phyloP scores from a whole-genome alignment of 2,797 vertebrate genomes.

The Lycodopsis pacificus region DNA sequence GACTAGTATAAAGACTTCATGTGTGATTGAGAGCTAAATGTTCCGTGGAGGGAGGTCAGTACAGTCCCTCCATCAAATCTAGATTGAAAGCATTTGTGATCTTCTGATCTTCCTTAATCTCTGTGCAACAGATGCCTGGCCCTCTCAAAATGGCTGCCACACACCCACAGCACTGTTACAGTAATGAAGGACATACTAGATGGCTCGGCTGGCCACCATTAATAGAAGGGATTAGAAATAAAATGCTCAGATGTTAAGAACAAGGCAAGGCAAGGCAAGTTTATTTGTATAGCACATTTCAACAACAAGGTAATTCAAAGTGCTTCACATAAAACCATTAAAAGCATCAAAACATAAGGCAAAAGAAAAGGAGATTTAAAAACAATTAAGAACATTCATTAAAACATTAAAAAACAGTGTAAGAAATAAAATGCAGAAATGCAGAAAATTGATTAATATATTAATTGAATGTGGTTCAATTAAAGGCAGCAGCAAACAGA shows the following conservation, averaged over 20 bases:
- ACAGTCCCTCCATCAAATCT: conserved; percentile 62
- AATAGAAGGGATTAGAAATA: conserved; percentile 38
- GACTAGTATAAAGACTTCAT: conserved; percentile 45
- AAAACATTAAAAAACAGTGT: no score
- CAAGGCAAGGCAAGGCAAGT: no score
- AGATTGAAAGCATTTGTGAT: conserved; percentile 79
- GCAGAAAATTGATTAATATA: no score
- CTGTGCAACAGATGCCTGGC: conserved; percentile 73
- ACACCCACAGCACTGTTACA: conserved; percentile 40
- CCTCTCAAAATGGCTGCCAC: conserved; percentile 72
- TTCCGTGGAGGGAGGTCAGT: conserved; percentile 57
- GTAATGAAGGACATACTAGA: conserved; percentile 56
- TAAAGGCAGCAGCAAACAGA: no score
- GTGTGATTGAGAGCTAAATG: conserved; percentile 65
- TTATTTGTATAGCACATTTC: no score
- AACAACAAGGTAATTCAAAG: no score
- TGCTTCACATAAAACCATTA: no score
- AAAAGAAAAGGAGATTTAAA: no score
- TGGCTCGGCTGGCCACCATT: conserved; percentile 37
- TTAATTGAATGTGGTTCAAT: no score
- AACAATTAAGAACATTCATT: no score
- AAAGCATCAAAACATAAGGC: no score
- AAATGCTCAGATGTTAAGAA: conserved; percentile 23
- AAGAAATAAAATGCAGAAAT: no score
- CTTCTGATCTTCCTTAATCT: conserved; percentile 81